These are phyloP conservation scores for Steatocranus sp. DNA, from an alignment of 2,797 vertebrate species.

Conservation along the genomic window DNA sequence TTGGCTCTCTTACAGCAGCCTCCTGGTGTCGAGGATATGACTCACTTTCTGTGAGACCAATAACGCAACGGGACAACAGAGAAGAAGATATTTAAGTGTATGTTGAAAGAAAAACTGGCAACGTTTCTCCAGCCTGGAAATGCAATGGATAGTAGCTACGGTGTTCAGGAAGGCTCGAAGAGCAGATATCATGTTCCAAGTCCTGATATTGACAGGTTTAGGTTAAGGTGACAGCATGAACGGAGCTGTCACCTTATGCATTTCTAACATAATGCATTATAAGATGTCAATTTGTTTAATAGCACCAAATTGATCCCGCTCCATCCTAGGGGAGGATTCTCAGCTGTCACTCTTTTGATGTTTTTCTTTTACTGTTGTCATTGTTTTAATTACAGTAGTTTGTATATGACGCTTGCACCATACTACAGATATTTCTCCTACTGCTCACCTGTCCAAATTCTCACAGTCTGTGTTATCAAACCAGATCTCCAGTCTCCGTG, in stretches of 20 bases:
- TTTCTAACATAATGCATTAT: conserved; percentile 3
- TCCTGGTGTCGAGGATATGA: neutral
- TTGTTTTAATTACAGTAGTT: accelerated
- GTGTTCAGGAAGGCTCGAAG: neutral
- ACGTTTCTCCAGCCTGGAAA: neutral
- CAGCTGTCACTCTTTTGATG: neutral
- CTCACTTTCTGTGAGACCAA: neutral
- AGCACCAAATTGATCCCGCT: conserved; percentile 5
- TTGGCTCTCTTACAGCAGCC: neutral
- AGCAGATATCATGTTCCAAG: neutral
- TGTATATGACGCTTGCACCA: accelerated
- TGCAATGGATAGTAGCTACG: neutral
- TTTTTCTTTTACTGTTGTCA: neutral
- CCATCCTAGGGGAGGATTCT: neutral
- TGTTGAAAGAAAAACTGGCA: neutral
- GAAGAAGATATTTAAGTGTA: neutral
- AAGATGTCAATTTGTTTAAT: neutral
- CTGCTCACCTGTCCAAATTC: conserved; percentile 12
- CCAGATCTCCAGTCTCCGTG: conserved; percentile 20
- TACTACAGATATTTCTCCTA: neutral
- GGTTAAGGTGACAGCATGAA: conserved; percentile 9
- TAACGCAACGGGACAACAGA: neutral
- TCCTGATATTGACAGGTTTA: neutral
- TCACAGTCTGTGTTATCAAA: conserved; percentile 39
- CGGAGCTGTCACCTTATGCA: too few relatives aligned